phyloP scores from a whole-genome alignment of 2,888 invertebrate genomes.

The Malthinus flaveolus region DNA sequence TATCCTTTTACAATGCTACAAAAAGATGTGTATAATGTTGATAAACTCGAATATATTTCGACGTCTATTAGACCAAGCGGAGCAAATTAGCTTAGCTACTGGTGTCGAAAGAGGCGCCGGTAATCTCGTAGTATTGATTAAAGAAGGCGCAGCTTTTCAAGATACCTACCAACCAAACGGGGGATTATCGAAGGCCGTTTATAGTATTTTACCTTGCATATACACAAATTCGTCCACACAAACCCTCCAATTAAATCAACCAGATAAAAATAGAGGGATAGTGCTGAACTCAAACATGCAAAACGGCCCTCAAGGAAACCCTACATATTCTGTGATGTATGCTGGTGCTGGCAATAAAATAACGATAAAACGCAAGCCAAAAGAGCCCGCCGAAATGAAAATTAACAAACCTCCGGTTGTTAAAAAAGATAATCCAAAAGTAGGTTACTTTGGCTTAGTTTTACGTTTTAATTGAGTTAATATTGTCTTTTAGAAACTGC shows the following conservation, averaged over 20 bases:
- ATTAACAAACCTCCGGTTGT: background rate
- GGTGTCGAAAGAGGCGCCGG: conserved; percentile 58
- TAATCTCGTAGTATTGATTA: conserved; percentile 74
- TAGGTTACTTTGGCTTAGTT: conserved; percentile 16
- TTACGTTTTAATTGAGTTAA: conserved; percentile 3
- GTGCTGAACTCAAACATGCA: conserved; percentile 22
- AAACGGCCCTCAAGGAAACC: conserved; percentile 40
- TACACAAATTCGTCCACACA: conserved; percentile 67
- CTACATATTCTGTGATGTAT: conserved; percentile 77
- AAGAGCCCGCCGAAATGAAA: conserved; percentile 36
- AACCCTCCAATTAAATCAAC: conserved; percentile 47
- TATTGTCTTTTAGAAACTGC: conserved; percentile 50
- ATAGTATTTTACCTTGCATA: conserved; percentile 74
- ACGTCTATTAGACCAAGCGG: conserved; percentile 60
- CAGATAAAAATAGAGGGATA: conserved; percentile 25
- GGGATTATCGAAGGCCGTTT: conserved; percentile 73
- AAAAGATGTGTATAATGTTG: conserved; percentile 84
- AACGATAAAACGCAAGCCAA: conserved; percentile 75
- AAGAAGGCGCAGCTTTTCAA: conserved; percentile 77
- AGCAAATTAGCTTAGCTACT: conserved; percentile 58
- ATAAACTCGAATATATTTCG: conserved; percentile 73
- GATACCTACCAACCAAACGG: conserved; percentile 75
- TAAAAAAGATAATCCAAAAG: conserved; percentile 42
- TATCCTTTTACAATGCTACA: conserved; percentile 84
- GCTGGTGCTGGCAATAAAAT: conserved; percentile 82